These are phyloP conservation scores for Micropoecilia bifurca DNA, from an alignment of 2,797 vertebrate genomes.

Conservation along the genomic window DNA sequence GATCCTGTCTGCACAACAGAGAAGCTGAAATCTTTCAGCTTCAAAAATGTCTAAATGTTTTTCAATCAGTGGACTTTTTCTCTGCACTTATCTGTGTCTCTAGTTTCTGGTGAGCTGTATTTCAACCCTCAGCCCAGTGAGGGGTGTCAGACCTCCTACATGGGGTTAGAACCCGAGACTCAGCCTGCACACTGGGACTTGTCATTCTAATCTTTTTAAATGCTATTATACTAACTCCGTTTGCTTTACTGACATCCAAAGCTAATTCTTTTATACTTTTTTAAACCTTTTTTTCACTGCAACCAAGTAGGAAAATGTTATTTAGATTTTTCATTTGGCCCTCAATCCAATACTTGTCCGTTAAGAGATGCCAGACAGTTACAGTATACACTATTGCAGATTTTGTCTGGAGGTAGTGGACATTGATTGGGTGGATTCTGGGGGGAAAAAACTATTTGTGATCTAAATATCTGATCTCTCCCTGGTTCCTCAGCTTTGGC, in stretches of 20 bases:
- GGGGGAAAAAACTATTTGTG: conserved; percentile 36
- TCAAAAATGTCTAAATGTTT: neutral
- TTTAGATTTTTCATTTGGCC: conserved; percentile 64
- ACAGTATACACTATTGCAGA: conserved; percentile 52
- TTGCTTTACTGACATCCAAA: conserved; percentile 58
- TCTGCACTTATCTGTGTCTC: conserved; percentile 17
- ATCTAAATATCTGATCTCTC: conserved; percentile 50
- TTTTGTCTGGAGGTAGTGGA: conserved; percentile 54
- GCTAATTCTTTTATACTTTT: conserved; percentile 61
- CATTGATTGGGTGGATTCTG: conserved; percentile 27
- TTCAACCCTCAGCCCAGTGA: conserved; percentile 52
- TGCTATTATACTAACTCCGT: conserved; percentile 68
- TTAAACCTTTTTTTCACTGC: conserved; percentile 31
- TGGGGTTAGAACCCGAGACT: conserved; percentile 39
- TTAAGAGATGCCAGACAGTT: conserved; percentile 49
- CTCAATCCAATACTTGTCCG: conserved; percentile 40
- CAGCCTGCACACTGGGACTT: conserved; percentile 58
- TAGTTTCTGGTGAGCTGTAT: conserved; percentile 60
- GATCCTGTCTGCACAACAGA: neutral
- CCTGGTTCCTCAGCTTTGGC: conserved; percentile 35
- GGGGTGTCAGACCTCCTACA: conserved; percentile 42
- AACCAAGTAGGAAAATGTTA: conserved; percentile 61
- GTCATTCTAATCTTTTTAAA: conserved; percentile 74
- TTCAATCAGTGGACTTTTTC: conserved; percentile 19
- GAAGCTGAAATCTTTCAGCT: too few species aligned